phyloP scores from a whole-genome alignment of 2,113 vertebrate species.

The Aramus guarauna region DNA sequence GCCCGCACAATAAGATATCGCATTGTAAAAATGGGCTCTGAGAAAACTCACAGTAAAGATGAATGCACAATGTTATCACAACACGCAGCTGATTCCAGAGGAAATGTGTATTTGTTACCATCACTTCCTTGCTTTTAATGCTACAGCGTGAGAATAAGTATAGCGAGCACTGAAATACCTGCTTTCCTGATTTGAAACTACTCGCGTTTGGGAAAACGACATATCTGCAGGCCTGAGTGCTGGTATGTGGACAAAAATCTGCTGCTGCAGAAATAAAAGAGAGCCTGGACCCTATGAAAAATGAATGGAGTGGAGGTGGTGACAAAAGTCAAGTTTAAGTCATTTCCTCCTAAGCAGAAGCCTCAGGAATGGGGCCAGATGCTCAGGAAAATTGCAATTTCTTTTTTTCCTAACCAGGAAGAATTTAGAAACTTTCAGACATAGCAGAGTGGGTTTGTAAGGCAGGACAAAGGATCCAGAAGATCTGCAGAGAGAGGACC shows the following conservation, averaged over 20 bases:
- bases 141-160: background rate
- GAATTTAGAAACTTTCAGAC: background rate
- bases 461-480: background rate
- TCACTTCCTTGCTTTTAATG: background rate
- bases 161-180: background rate
- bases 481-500: background rate
- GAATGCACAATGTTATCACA: background rate
- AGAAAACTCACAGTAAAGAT: background rate
- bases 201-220: background rate
- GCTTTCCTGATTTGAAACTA: background rate
- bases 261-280: background rate
- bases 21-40: background rate
- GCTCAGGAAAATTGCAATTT: background rate
- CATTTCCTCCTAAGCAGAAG: background rate
- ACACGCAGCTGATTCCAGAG: background rate
- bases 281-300: background rate
- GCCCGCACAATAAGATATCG: background rate
- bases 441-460: background rate
- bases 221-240: background rate
- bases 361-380: background rate
- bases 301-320: background rate
- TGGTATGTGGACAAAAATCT: rapidly evolving
- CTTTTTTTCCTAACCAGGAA: background rate
- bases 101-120: background rate
- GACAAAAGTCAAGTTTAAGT: background rate